Percentiles rank a stretch among this genome's conserved stretches.
These are phyloP conservation scores for Chydorus sphaericus DNA, from an alignment of 2,888 invertebrate species.

Conservation along the genomic window DNA sequence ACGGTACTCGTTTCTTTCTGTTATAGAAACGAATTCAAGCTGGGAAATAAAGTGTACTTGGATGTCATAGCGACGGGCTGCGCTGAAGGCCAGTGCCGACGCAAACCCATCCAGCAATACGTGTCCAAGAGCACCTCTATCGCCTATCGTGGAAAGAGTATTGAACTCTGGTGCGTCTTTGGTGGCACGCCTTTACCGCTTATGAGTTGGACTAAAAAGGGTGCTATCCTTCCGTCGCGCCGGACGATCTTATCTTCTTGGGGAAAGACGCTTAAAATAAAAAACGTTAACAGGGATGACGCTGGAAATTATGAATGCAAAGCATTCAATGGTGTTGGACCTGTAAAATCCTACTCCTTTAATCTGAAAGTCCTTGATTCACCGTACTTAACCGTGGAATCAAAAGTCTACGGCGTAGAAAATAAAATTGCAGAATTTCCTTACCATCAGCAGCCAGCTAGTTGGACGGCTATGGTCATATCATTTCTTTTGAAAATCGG, in stretches of 20 bases:
- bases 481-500: too few relatives aligned
- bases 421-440: constrained; percentile 71
- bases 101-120: constrained; percentile 62
- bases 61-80: constrained; percentile 62
- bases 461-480: constrained; percentile 93
- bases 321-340: constrained; percentile 77
- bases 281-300: constrained; percentile 72
- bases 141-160: constrained; percentile 63
- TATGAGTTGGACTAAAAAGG: constrained; percentile 80
- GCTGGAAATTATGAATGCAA: constrained; percentile 87
- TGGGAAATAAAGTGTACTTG: constrained; percentile 66
- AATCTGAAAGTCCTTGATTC: too few relatives aligned
- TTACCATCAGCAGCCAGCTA: constrained; percentile 79
- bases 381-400: too few relatives aligned
- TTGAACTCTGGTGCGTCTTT: constrained; percentile 85
- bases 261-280: constrained; percentile 84
- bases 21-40: constrained; percentile 78
- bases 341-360: constrained; percentile 69
- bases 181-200: constrained; percentile 93
- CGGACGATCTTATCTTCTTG: constrained; percentile 53
- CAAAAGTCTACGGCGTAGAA: too few relatives aligned
- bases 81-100: constrained; percentile 60
- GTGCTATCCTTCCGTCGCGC: constrained; percentile 38
- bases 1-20: too few relatives aligned
- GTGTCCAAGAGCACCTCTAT: constrained; percentile 73